Conservation (phyloP, 2,797 vertebrate species). For the Kryptopterus vitreolus region DNA sequence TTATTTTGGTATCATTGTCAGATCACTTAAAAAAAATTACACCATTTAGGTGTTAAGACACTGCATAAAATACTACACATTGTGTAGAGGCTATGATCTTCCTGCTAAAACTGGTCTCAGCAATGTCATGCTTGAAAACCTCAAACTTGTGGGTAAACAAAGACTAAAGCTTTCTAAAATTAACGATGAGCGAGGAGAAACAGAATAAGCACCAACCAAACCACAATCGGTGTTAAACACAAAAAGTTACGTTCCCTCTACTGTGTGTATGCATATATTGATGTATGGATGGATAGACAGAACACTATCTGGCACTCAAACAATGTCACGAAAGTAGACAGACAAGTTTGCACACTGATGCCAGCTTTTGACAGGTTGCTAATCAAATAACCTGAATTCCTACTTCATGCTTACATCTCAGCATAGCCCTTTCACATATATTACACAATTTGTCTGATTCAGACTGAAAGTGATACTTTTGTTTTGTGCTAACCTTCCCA, state of each 20-base stretch:
- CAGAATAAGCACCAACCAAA: not conserved
- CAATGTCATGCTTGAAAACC: not conserved
- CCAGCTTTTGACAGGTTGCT: not conserved
- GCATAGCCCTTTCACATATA: not conserved
- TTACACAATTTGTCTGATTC: not conserved
- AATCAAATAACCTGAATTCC: not conserved
- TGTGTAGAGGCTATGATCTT: not conserved
- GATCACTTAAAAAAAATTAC: not conserved
- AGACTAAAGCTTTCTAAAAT: not conserved
- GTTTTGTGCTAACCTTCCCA: not conserved
- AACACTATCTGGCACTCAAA: not conserved
- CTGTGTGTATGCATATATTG: too few relatives aligned
- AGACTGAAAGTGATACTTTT: not conserved
- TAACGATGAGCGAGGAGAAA: too few relatives aligned
- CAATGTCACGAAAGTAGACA: not conserved
- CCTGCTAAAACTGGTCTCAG: not conserved
- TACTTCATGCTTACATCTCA: not conserved
- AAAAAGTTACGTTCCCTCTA: not conserved
- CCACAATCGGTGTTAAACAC: too few relatives aligned
- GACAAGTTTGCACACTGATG: not conserved
- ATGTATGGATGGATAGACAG: too few relatives aligned
- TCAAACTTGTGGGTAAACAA: not conserved
- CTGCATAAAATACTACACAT: too few relatives aligned
- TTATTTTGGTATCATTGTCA: not conserved
- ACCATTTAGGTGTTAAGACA: not conserved